phyloP scores from a whole-genome alignment of 2,888 invertebrate genomes.

The Pterostichus niger region DNA sequence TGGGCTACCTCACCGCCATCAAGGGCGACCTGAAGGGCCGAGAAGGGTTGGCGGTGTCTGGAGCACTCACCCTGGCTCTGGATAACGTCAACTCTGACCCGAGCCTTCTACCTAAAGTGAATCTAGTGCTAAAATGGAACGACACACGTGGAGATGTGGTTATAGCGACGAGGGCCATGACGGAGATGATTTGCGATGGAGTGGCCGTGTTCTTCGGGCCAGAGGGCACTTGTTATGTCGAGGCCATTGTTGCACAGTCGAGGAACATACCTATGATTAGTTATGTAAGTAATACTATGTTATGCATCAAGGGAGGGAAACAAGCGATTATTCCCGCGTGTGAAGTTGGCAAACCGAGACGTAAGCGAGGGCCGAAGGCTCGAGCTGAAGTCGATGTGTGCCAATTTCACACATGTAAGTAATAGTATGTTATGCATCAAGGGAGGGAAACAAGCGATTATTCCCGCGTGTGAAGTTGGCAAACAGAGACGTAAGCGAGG shows the following conservation, averaged over 20 bases:
- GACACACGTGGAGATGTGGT: constrained; percentile 93
- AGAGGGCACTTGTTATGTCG: constrained; percentile 95
- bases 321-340: no score
- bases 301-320: no score
- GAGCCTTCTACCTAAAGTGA: constrained; percentile 86
- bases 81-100: constrained; percentile 88
- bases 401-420: no score
- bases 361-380: no score
- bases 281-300: constrained; percentile 92
- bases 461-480: no score
- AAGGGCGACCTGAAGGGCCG: constrained; percentile 85
- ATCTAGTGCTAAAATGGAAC: constrained; percentile 86
- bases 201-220: constrained; percentile 97
- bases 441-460: no score
- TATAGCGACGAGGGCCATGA: constrained; percentile 89
- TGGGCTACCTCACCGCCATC: constrained; percentile 92
- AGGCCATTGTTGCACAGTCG: constrained; percentile 95
- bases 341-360: no score
- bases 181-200: constrained; percentile 94
- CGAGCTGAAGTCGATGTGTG: no score
- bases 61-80: constrained; percentile 93
- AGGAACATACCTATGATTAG: constrained; percentile 98
- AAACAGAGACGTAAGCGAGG: no score
- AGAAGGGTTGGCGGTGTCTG: constrained; percentile 93
- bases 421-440: no score